Percentiles rank a stretch among this genome's conserved stretches.
These are phyloP conservation scores for Alethe diademata DNA, from an alignment of 2,113 vertebrate genomes.

Conservation along the genomic window DNA sequence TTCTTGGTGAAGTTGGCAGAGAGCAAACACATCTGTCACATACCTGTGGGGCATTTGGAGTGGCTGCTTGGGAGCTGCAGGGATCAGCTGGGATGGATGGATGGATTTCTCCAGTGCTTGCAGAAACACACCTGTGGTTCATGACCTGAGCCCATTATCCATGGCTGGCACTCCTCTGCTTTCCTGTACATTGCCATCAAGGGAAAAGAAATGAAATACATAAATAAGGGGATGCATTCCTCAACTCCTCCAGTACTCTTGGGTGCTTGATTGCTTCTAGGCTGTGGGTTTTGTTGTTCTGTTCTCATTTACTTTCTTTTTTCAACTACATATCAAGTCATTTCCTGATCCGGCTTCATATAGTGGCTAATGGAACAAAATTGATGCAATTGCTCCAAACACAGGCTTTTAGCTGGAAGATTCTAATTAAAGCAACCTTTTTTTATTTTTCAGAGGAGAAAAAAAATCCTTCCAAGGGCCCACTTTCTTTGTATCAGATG, in stretches of 20 bases:
- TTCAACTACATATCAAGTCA: neutral
- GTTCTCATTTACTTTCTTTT: constrained; percentile 16
- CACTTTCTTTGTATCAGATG: constrained; percentile 22
- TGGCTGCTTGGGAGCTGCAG: neutral
- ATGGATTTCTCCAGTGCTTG: neutral
- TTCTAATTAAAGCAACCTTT: constrained; percentile 40
- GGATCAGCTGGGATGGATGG: neutral
- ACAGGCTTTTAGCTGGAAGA: constrained; percentile 19
- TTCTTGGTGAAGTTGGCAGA: neutral
- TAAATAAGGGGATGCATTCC: neutral
- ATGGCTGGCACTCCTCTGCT: neutral
- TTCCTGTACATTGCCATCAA: neutral
- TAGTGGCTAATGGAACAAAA: constrained; percentile 52
- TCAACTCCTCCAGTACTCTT: neutral
- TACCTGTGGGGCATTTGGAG: neutral
- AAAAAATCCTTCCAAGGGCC: neutral
- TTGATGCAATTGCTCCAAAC: constrained; percentile 20
- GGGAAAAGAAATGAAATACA: neutral
- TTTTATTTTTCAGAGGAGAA: neutral
- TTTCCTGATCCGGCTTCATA: neutral
- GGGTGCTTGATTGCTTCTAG: neutral
- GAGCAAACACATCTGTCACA: neutral
- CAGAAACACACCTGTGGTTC: neutral
- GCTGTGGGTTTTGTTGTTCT: neutral
- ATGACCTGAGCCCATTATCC: neutral